These are phyloP conservation scores for Dasypolia templi DNA, from an alignment of 2,888 invertebrate species.

Conservation along the genomic window DNA sequence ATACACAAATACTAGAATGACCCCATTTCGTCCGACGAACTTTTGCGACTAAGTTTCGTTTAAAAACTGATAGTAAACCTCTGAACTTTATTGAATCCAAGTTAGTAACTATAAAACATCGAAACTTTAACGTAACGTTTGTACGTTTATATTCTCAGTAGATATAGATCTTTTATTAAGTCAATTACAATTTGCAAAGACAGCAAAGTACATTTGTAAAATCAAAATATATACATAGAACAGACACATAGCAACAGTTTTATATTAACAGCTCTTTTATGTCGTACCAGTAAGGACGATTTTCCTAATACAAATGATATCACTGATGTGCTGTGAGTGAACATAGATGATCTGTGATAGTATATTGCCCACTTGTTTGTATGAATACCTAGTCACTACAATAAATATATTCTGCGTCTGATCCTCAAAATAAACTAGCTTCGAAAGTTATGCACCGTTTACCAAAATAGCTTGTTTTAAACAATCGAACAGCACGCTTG, in stretches of 20 bases:
- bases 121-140: slow-evolving; percentile 5
- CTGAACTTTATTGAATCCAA: slow-evolving; percentile 43
- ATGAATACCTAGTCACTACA: slow-evolving; percentile 5
- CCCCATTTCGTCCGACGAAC: slow-evolving; percentile 37
- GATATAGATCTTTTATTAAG: not conserved
- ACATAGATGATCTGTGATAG: not conserved
- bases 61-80: slow-evolving; percentile 38
- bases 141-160: not conserved
- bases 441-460: not conserved
- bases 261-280: no score
- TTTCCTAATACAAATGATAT: not conserved
- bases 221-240: not conserved
- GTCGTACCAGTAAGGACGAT: not conserved
- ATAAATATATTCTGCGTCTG: no score
- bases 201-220: not conserved
- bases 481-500: not conserved
- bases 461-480: slow-evolving; percentile 1
- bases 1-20: slow-evolving; percentile 27
- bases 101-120: slow-evolving; percentile 13
- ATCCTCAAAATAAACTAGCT: not conserved
- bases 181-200: not conserved
- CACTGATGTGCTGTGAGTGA: not conserved
- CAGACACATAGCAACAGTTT: not conserved
- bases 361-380: not conserved
- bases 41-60: slow-evolving; percentile 32